These are phyloP conservation scores for Erythrolamprus reginae DNA, from an alignment of 2,113 vertebrate genomes.

Conservation along the genomic window DNA sequence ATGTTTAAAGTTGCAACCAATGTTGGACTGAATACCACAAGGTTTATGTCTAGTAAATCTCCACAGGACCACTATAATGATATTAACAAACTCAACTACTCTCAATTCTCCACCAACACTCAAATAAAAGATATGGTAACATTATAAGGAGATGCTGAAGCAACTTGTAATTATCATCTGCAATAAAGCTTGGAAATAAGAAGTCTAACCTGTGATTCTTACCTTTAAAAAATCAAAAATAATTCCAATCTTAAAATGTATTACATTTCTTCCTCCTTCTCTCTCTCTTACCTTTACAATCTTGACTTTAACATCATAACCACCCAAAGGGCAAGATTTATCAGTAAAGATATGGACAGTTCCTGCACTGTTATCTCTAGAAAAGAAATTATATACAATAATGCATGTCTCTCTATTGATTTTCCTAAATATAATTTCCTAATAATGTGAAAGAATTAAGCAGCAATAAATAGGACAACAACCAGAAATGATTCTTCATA, in stretches of 20 bases:
- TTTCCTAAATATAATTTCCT: neutral
- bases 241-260: neutral
- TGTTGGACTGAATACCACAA: neutral
- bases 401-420: neutral
- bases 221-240: neutral
- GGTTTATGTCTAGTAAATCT: neutral
- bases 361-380: neutral
- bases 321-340: neutral
- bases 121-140: neutral
- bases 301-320: neutral
- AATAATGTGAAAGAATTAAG: neutral
- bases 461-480: no score
- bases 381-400: neutral
- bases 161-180: neutral
- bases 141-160: neutral
- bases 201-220: neutral
- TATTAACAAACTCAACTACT: neutral
- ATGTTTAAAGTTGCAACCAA: neutral
- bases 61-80: neutral
- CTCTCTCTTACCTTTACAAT: neutral
- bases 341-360: neutral
- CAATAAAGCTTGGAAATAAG: neutral
- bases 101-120: neutral
- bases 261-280: neutral
- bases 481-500: neutral